These are phyloP conservation scores for Tuberolachnus salignus DNA, from an alignment of 2,888 invertebrate genomes.

Conservation along the genomic window DNA sequence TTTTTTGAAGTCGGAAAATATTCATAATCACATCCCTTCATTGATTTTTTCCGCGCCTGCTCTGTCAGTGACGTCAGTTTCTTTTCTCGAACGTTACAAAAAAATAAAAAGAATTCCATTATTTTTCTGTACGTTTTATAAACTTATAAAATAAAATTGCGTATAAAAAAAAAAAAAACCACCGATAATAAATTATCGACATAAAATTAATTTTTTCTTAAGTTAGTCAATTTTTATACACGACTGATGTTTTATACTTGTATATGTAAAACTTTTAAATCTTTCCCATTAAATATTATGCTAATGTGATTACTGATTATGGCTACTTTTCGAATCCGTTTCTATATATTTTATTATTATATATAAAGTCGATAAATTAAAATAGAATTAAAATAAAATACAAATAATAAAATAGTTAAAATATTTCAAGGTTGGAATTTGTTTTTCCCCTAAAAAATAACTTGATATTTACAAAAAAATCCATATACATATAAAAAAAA, in stretches of 20 bases:
- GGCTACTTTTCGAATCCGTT: not conserved
- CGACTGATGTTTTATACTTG: not conserved
- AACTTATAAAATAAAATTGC: conserved; percentile 3
- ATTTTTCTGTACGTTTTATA: not conserved
- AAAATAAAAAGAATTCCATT: not conserved
- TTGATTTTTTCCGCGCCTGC: no score
- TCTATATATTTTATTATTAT: not conserved
- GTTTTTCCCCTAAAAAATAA: no score
- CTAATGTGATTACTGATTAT: not conserved
- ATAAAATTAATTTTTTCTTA: not conserved
- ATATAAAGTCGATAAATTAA: not conserved
- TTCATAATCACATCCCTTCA: no score
- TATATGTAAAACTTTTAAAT: no score
- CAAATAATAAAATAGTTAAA: not conserved
- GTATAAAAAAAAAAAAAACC: not conserved
- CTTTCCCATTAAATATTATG: no score
- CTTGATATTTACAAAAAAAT: no score
- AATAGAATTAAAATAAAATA: not conserved
- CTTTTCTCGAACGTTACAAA: conserved; percentile 7
- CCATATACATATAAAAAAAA: no score
- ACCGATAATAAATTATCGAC: not conserved
- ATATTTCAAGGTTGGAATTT: not conserved
- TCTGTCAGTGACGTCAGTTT: conserved; percentile 37
- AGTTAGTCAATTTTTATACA: no score
- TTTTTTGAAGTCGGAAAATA: no score